phyloP scores from a whole-genome alignment of 2,113 vertebrate species.

The Emydura subglobosa region DNA sequence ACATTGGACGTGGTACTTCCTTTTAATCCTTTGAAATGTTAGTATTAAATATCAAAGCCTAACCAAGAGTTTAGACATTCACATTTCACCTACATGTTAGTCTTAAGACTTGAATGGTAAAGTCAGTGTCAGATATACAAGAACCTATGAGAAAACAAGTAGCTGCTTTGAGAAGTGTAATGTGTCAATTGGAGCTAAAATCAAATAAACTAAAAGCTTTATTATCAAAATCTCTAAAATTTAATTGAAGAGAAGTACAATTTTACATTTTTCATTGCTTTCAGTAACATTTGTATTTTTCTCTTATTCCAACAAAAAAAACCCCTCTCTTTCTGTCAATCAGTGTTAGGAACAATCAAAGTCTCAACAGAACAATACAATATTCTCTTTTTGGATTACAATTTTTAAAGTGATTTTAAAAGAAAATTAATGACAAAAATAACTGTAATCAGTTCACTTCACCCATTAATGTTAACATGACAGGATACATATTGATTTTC shows the following conservation, averaged over 20 bases:
- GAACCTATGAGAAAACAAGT: not conserved
- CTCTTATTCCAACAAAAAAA: conserved; percentile 6
- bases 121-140: not conserved
- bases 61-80: not conserved
- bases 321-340: not conserved
- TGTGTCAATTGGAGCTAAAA: conserved; percentile 16
- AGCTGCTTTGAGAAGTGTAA: conserved; percentile 12
- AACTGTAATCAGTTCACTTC: conserved; percentile 39
- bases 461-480: conserved; percentile 18
- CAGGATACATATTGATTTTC: conserved; percentile 12
- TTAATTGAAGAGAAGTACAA: not conserved
- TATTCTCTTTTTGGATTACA: not conserved
- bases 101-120: not conserved
- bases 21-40: not conserved
- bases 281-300: conserved; percentile 10
- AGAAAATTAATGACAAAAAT: conserved; percentile 13
- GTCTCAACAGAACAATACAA: not conserved
- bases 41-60: conserved; percentile 6
- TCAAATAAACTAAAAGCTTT: conserved; percentile 1
- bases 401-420: conserved; percentile 22
- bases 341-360: conserved; percentile 26
- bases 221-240: not conserved
- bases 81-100: not conserved
- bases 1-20: not conserved
- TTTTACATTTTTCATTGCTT: conserved; percentile 30